Base-by-base conservation (phyloP, 2,888 invertebrate species). In the Hanleya hanleyi region DNA sequence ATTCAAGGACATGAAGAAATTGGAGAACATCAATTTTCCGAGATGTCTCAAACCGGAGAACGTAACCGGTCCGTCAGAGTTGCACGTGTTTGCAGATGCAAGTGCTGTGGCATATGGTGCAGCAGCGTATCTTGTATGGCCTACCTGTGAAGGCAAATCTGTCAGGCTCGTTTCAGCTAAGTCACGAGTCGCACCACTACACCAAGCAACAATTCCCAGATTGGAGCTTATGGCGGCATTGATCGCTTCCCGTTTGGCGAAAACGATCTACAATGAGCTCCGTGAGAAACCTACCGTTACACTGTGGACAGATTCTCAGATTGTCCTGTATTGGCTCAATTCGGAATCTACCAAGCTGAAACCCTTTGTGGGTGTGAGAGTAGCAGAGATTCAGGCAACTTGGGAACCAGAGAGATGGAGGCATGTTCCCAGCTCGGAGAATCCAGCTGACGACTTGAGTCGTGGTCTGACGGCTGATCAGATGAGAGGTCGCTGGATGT, bases 201-300 rank as follows among this genome's bases (percentile, higher is more conserved):
- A 36, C 9, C 64, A 73, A 64, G 49, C 49, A n/a, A 73, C 69
- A 18, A 69, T 69, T n/a, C 73, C 64, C 6, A 57, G 69, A 50
- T 36, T 69, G 37, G 69, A 69, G 26, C 50, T 69, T 12, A 73
- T 73, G 73, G 73, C 73, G 6, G 64, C 64, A 15, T 47, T 69
- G 9, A 15, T 73, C 32, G 61, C 49, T 7, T 41, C 73, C 12
- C 69, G 69, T 36, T 47, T 73, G 26, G 69, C 73, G 5, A 69
- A 61, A 22, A 69, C 68, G 22, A 68, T 69, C 35, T 47, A 9
- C 29, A 49, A 69, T 32, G 64, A 61, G 32, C 33, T 73, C n/a
- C 32, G 36, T 33, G 66, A 33, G 18, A 71, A 65, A 47, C 51
- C 57, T 15, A 33, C 33, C 22, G 67, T 71, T 12, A 50, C 50